Evolutionary conservation across 2,113 vertebrate species (phyloP).

Genomic region (Podarcis cretensis): DNA sequence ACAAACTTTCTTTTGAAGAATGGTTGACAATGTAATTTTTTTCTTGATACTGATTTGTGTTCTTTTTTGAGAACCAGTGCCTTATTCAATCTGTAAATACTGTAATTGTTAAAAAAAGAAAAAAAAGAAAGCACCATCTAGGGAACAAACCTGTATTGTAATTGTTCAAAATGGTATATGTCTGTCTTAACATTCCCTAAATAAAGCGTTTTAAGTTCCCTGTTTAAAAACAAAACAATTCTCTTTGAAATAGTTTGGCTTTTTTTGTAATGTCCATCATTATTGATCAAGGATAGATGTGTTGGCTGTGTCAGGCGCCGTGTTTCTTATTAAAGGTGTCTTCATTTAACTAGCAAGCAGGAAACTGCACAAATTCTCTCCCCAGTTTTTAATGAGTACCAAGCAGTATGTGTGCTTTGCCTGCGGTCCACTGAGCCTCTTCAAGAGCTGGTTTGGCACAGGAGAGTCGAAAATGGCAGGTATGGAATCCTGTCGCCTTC

Average conservation of each 20-base stretch:
- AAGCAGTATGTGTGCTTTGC: background rate
- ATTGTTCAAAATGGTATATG: conserved; percentile 79
- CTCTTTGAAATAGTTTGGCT: conserved; percentile 25
- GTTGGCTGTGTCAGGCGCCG: background rate
- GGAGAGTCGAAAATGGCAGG: background rate
- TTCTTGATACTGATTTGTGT: conserved; percentile 65
- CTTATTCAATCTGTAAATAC: conserved; percentile 85
- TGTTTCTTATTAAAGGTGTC: conserved; percentile 4
- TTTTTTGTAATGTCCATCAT: conserved; percentile 21
- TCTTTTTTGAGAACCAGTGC: conserved; percentile 84
- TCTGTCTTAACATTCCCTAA: conserved; percentile 81
- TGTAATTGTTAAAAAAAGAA: conserved; percentile 76
- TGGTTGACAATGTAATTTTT: conserved; percentile 59
- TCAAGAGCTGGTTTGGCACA: background rate
- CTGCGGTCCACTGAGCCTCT: background rate
- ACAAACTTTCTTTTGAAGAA: conserved; percentile 66
- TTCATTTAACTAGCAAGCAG: background rate
- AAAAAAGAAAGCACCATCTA: background rate
- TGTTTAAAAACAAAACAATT: conserved; percentile 12
- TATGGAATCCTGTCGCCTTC: background rate
- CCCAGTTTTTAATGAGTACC: background rate
- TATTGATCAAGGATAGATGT: background rate
- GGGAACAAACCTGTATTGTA: conserved; percentile 73
- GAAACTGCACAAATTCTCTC: conserved; percentile 31
- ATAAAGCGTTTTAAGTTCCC: conserved; percentile 81